Conservation (phyloP, 2,113 vertebrate genomes). For the Piaya cayana region DNA sequence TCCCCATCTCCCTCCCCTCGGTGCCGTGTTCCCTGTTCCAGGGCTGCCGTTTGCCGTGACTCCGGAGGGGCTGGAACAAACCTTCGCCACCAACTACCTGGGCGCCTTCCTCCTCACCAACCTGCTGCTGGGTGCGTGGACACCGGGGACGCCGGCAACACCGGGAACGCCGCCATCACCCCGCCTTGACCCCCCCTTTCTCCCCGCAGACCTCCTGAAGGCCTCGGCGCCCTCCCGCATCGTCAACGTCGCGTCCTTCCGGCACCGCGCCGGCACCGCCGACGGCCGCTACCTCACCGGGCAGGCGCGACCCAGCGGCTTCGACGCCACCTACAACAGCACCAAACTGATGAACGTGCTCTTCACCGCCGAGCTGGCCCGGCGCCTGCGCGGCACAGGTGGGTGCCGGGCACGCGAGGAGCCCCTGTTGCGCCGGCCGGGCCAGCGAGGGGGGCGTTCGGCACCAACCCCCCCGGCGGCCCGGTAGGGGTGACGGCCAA, state of each 20-base stretch:
- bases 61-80: constrained; percentile 78
- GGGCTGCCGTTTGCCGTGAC: constrained; percentile 79
- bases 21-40: constrained; percentile 9
- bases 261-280: constrained; percentile 71
- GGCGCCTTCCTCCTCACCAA: constrained; percentile 90
- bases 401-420: not conserved
- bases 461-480: accelerated
- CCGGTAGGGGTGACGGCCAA: constrained; percentile 82
- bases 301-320: not conserved
- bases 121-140: constrained; percentile 84
- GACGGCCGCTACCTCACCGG: constrained; percentile 78
- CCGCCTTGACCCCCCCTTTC: not conserved
- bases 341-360: constrained; percentile 87
- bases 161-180: accelerated
- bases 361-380: constrained; percentile 82
- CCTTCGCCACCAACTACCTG: constrained; percentile 85
- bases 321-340: constrained; percentile 72
- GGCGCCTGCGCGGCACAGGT: constrained; percentile 83
- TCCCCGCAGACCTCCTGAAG: constrained; percentile 77
- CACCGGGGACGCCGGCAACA: not conserved
- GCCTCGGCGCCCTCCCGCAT: constrained; percentile 79
- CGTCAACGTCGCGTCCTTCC: constrained; percentile 80
- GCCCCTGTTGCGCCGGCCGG: no score
- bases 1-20: no score
- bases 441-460: no score